Base-by-base conservation (phyloP, 2,888 invertebrate species). In the Drepanosiphum platanoidis region DNA sequence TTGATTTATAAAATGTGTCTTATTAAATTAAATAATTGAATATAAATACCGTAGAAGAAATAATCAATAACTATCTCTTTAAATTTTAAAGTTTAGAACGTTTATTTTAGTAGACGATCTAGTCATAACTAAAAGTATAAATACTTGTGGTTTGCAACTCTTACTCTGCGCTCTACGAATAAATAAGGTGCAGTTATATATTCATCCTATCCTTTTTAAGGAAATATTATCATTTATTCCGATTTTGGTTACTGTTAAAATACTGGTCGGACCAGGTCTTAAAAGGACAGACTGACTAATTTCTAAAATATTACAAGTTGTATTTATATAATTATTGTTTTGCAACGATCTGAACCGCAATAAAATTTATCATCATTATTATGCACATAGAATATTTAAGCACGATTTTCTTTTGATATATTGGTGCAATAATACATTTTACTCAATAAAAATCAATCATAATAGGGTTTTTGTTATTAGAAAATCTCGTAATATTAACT, bases 221-320 rank as follows among this genome's bases (percentile, higher is more conserved):
- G n/a, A 58, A 70, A 58, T 66, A 32, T 66, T 77, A 77, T 39
- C 61, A 68, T 80, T 70, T 27, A 36, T 80, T 80, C 80, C 80
- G 9, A 80, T 80, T 80, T 80, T 80, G 80, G 80, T 70, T 27
- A 70, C 70, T 18, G 22, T 52, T 27, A 36, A 61, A 18, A 58
- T 36, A 80, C 80, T 58, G 70, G 80, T 80, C 18, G 9, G 46
- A 52, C 36, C 58, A 36, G 52, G 34, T 70, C 70, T 70, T 80
- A 70, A 70, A 80, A 70, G 79, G 66, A 68, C 8, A n/a, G 80
- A 36, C 70, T 80, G 70, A 70, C 70, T 80, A 80, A 80, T 80
- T 58, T 80, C 80, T 70, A 61, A 61, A 61, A 18, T n/a, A n/a
- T n/a, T 22, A 66, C 64, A 13, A 32, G 66, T 36, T 32, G 64